Evolutionary conservation across 1,140 invertebrate species (phyloP), one percentile per base, ranked within the genome.

Genomic region (Hesperophylax magnus): DNA sequence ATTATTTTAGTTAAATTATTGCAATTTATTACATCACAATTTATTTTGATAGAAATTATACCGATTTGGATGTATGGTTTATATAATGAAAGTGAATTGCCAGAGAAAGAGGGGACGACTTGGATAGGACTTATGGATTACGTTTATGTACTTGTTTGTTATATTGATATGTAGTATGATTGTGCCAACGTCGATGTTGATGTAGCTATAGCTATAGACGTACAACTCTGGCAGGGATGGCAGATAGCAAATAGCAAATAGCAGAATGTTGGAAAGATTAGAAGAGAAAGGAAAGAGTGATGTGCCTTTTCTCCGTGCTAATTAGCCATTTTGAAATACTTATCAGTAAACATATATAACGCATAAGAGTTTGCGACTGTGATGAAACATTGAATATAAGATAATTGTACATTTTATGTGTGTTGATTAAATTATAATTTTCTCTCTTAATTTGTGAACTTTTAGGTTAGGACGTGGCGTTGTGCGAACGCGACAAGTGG

Each of bases 361-460:
- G 56, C 61, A 22, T 76, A 76, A 76, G 54, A 81, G 71, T 81
- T 81, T 65, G 76, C 52, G 74, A 60, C 79, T 81, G 79, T 81
- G 79, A 81, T 81, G 79, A 76, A 77, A 77, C 72, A 67, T 81
- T 81, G 79, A 76, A 81, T 63, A 77, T 77, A 77, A 75, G 56
- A 22, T 61, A 60, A 65, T 61, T 65, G 61, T 78, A 67, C 27
- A 67, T 78, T 78, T 78, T 67, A 75, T 65, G 52, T 56, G 61
- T 69, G 63, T 78, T 69, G 53, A 54, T 27, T 78, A 52, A 67
- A 78, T 78, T 78, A 78, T 69, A 58, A 75, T 75, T 75, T 58
- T 58, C 22, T 75, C 69, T 53, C 69, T 72, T 52, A 24, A 72
- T 72, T 54, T 53, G 69, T 67, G 63, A 67, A 60, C n/a, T 74